Conservation (phyloP, 2,797 vertebrate species). For the Enteromius radiatus region DNA sequence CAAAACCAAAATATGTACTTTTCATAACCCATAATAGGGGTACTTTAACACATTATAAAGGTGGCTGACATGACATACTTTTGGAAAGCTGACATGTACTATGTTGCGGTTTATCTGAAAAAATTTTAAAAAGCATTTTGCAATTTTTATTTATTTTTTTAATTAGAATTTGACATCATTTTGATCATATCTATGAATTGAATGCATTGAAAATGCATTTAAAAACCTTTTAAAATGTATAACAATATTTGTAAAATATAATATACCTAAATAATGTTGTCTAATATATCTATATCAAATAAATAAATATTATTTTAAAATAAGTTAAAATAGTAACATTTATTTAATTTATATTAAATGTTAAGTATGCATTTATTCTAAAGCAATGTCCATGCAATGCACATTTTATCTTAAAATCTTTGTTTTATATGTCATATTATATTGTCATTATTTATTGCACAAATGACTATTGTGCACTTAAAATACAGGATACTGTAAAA, state of each 20-base stretch:
- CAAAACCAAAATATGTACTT: no score
- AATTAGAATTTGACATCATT: not conserved
- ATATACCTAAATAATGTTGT: not conserved
- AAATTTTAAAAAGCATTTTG: not conserved
- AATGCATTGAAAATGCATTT: not conserved
- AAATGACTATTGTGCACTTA: not conserved
- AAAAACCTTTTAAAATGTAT: not conserved
- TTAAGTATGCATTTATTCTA: no score
- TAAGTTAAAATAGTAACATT: no score
- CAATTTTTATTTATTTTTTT: no score
- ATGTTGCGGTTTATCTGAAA: not conserved
- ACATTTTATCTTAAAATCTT: not conserved
- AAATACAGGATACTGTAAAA: conserved; percentile 8
- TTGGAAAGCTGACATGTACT: not conserved
- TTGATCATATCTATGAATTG: not conserved
- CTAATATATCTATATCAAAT: not conserved
- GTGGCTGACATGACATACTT: not conserved
- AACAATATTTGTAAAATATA: not conserved
- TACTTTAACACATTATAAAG: not conserved
- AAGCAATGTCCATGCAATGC: no score
- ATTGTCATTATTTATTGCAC: not conserved
- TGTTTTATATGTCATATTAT: no score
- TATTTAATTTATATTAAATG: no score
- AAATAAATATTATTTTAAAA: not conserved
- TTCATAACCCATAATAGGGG: no score